Conservation (phyloP, 2,888 invertebrate species). For the Lepeophtheirus nordmannii region DNA sequence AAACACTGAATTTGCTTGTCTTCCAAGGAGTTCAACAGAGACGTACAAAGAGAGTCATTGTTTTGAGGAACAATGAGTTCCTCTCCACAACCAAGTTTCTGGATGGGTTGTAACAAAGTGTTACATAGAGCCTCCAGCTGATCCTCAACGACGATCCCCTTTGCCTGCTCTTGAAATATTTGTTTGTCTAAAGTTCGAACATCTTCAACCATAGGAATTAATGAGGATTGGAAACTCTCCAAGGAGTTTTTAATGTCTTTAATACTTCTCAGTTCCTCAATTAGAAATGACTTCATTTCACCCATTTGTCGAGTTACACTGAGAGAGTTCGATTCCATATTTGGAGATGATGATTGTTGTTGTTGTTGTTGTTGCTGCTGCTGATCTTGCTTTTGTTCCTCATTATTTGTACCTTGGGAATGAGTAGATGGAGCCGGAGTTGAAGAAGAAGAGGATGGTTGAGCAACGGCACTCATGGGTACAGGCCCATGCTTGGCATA, state of each 20-base stretch:
- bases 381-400: not conserved
- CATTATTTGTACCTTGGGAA: not conserved
- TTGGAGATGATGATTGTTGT: too few species aligned
- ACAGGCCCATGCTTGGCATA: slow-evolving; percentile 13
- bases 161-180: not conserved
- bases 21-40: not conserved
- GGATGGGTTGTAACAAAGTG: slow-evolving; percentile 1
- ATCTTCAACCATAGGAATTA: slow-evolving; percentile 6
- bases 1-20: slow-evolving; percentile 2
- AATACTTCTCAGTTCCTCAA: not conserved
- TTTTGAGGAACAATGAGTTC: not conserved
- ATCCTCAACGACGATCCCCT: slow-evolving; percentile 6
- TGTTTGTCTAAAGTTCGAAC: slow-evolving; percentile 5
- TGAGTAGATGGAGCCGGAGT: not conserved
- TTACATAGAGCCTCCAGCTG: not conserved
- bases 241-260: not conserved
- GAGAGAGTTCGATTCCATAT: not conserved
- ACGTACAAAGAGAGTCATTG: not conserved
- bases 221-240: not conserved
- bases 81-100: not conserved
- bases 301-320: not conserved
- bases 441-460: not conserved
- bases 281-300: not conserved
- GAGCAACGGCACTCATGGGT: not conserved
- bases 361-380: too few species aligned